Base-by-base conservation (phyloP, 23 tunicate genomes). In the Aplidium turbinatum region DNA sequence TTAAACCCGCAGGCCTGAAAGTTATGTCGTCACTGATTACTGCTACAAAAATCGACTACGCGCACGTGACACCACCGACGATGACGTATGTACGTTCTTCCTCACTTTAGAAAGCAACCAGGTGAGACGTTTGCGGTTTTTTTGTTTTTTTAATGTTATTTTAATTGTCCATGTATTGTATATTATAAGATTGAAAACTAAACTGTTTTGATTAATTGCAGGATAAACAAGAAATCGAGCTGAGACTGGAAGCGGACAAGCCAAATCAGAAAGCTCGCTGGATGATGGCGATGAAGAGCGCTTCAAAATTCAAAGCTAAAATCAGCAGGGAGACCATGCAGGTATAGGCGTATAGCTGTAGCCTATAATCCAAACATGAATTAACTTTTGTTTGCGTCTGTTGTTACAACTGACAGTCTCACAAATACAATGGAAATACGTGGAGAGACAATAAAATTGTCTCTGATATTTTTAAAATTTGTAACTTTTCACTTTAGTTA, bases 261-360 rank as follows among this genome's bases (percentile, higher is more conserved):
- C 87, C 87, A n/a, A 87, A 70, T 40, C 57, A 75, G 9, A 83
- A 85, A 63, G 77, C 87, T 31, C 77, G 95, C 57, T 87, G 95
- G 95, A 76, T 87, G 76, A 60, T 71, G 48, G 86, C 77, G 16
- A 19, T 87, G 56, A 68, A 48, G 40, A 62, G 19, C 11, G 23
- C 23, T 19, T 31, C 47, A 0, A 34, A 31, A 9, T 48, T 34
- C 18, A 63, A 31, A 23, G 46, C 52, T 16, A 60, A 73, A 38
- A 67, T 81, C 1, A 55, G 35, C 1, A 68, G 58, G 33, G 55
- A 35, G 31, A 39, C 34, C 13, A 54, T 87, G 61, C 95, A 87
- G 57, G 92, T 78, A 34, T n/a, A n/a, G n/a, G n/a, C n/a, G 4
- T 16, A 11, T 20, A 45, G 11, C 11, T 22, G 5, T 11, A 39